Evolutionary conservation across 92 coral and sea anemone genomes (phyloP).

Genomic region (Bergia sp.): DNA sequence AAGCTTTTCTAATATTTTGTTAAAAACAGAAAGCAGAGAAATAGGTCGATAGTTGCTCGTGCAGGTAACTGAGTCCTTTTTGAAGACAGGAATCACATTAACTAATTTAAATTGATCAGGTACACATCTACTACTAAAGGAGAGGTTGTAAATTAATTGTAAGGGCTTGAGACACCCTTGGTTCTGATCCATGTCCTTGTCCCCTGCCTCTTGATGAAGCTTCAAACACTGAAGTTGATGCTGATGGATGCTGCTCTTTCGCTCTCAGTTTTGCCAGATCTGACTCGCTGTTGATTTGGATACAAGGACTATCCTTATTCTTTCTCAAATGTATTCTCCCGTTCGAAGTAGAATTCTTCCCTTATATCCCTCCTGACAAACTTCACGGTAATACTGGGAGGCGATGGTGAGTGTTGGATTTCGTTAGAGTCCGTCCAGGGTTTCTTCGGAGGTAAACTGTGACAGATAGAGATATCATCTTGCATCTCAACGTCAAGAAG

Average conservation of each 20-base stretch:
- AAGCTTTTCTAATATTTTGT: not conserved
- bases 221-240: no score
- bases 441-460: not conserved
- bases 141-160: conserved; percentile 36
- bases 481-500: no score
- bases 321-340: conserved; percentile 35
- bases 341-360: conserved; percentile 31
- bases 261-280: conserved; percentile 41
- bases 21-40: conserved; percentile 33
- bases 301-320: conserved; percentile 31
- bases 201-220: conserved; percentile 24
- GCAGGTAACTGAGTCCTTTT: conserved; percentile 41
- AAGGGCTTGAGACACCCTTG: conserved; percentile 3
- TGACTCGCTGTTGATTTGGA: conserved; percentile 22
- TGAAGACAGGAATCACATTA: conserved; percentile 36
- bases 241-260: not conserved
- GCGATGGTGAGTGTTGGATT: conserved; percentile 17
- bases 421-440: conserved; percentile 8
- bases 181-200: conserved; percentile 19
- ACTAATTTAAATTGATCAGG: conserved; percentile 48
- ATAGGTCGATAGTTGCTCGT: conserved; percentile 15
- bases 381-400: conserved; percentile 47
- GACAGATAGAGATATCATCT: not conserved
- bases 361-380: conserved; percentile 28
- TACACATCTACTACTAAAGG: conserved; percentile 52